Evolutionary conservation across 2,797 vertebrate species (phyloP).

Genomic region (Poecilia wingei): DNA sequence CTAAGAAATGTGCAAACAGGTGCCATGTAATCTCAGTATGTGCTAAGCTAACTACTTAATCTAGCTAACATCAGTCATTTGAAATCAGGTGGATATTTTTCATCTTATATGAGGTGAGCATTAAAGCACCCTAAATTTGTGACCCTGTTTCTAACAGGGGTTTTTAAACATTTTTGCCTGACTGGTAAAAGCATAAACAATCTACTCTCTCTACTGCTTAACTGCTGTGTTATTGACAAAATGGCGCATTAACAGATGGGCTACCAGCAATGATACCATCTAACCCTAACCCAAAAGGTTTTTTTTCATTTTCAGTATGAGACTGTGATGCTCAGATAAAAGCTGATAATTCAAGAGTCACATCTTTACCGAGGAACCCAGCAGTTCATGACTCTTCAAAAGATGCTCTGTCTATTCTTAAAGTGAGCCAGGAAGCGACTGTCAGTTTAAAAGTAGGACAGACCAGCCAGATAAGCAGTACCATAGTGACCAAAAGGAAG

Average conservation of each 20-base stretch:
- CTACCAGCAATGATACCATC: not conserved
- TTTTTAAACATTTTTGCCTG: not conserved
- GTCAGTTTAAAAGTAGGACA: constrained; percentile 41
- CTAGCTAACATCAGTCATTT: not conserved
- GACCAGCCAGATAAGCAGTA: constrained; percentile 23
- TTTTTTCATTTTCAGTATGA: not conserved
- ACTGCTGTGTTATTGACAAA: not conserved
- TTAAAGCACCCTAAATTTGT: not conserved
- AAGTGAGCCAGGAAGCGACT: constrained; percentile 24
- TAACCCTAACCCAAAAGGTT: not conserved
- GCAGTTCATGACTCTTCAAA: constrained; percentile 33
- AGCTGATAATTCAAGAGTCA: not conserved
- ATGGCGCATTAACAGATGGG: not conserved
- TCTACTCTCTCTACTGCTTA: not conserved
- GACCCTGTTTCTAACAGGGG: not conserved
- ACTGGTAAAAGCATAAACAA: not conserved
- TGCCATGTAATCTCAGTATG: not conserved
- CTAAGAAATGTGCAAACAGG: not conserved
- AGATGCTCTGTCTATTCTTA: constrained; percentile 24
- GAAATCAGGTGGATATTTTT: not conserved
- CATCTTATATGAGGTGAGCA: not conserved
- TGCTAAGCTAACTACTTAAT: not conserved
- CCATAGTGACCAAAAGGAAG: constrained; percentile 12
- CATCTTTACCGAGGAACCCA: not conserved
- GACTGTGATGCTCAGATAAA: not conserved